Evolutionary conservation across 2,888 invertebrate genomes (phyloP).

Genomic region (Mimumesa dahlbomi): DNA sequence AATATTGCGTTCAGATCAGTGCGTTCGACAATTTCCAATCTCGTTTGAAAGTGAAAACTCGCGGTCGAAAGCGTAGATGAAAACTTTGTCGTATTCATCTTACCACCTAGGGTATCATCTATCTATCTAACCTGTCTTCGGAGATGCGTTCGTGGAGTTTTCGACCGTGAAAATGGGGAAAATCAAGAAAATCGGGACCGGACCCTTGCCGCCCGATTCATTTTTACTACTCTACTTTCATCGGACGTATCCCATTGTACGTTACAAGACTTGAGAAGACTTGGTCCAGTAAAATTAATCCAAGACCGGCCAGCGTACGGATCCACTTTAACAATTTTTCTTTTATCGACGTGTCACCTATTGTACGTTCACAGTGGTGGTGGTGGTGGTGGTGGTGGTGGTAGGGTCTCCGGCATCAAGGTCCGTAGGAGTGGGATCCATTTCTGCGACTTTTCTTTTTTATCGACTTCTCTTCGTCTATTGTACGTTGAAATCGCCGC

Average conservation of each 20-base stretch:
- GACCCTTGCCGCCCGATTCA: constrained; percentile 11
- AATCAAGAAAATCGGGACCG: neutral
- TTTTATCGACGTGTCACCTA: constrained; percentile 10
- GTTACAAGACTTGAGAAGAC: too few relatives aligned
- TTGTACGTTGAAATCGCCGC: constrained; percentile 24
- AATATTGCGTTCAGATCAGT: neutral
- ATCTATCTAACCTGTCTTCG: neutral
- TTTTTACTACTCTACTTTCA: constrained; percentile 8
- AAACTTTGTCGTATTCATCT: too few relatives aligned
- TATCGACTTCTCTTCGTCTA: constrained; percentile 19
- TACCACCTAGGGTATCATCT: neutral
- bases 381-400: too few relatives aligned
- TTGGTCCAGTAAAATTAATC: constrained; percentile 15
- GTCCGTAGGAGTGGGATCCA: neutral
- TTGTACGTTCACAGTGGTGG: constrained; percentile 5
- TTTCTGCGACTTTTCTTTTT: constrained; percentile 4
- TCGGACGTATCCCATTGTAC: constrained; percentile 4
- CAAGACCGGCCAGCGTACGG: neutral
- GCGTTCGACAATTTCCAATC: neutral
- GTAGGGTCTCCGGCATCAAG: neutral
- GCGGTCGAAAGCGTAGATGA: constrained; percentile 12
- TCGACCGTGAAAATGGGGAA: constrained; percentile 9
- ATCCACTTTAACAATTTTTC: constrained; percentile 14
- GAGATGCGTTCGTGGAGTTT: too few relatives aligned
- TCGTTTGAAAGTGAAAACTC: constrained; percentile 27